These are phyloP conservation scores for Phaonia tiefii DNA, from an alignment of 2,888 invertebrate genomes.

Conservation along the genomic window DNA sequence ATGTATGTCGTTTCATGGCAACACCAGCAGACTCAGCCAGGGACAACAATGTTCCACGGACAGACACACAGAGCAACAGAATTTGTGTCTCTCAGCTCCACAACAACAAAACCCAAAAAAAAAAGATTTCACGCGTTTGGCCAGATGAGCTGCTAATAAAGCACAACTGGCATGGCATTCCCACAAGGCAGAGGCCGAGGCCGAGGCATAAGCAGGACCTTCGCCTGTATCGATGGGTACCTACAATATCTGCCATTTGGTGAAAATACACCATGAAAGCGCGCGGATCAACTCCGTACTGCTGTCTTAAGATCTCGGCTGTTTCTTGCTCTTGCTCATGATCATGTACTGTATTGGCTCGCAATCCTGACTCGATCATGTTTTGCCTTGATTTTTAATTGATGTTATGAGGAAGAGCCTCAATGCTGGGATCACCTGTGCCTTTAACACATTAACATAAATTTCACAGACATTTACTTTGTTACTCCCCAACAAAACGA, in stretches of 20 bases:
- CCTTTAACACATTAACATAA: conserved; percentile 50
- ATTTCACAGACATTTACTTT: conserved; percentile 32
- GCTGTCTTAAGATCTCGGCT: background rate
- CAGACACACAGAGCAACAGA: background rate
- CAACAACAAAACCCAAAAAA: background rate
- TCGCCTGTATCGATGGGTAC: no score
- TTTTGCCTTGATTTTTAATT: conserved; percentile 80
- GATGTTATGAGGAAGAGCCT: conserved; percentile 71
- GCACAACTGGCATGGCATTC: conserved; percentile 59
- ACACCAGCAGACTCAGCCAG: conserved; percentile 1
- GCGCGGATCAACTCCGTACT: conserved; percentile 53
- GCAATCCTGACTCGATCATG: conserved; percentile 77
- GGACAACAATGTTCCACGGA: conserved; percentile 23
- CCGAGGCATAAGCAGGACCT: conserved; percentile 29
- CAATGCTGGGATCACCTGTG: conserved; percentile 61
- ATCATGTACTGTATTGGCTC: conserved; percentile 71
- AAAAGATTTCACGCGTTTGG: conserved; percentile 60
- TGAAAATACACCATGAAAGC: conserved; percentile 30
- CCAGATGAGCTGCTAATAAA: conserved; percentile 64
- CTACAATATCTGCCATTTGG: conserved; percentile 46
- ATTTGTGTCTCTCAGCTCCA: background rate
- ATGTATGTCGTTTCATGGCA: conserved; percentile 13
- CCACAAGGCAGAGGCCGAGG: conserved; percentile 43
- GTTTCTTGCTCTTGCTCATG: conserved; percentile 65
- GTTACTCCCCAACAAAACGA: conserved; percentile 1